Evolutionary conservation across 2,113 vertebrate species (phyloP).

Genomic region (Petrocephalus microphthalmus): DNA sequence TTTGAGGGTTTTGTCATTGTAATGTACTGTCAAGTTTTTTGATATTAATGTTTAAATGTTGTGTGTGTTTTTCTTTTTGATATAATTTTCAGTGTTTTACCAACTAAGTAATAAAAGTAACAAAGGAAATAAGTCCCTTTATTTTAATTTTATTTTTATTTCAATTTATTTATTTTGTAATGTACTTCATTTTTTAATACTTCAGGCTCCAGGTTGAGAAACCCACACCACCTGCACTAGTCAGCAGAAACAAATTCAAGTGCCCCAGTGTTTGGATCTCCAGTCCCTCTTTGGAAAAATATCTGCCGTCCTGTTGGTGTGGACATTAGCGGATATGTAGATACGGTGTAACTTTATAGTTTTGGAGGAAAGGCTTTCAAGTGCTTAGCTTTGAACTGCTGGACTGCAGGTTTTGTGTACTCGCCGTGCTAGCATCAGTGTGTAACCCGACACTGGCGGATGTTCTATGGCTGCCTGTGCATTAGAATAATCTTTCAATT

Average conservation of each 20-base stretch:
- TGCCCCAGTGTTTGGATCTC: not conserved
- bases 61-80: not conserved
- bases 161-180: not conserved
- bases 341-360: constrained; percentile 15
- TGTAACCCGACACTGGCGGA: constrained; percentile 10
- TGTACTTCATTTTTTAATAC: not conserved
- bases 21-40: not conserved
- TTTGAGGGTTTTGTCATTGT: not conserved
- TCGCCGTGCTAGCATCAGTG: not conserved
- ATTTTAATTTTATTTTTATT: too few relatives aligned
- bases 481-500: not conserved
- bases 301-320: not conserved
- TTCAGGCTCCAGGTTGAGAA: not conserved
- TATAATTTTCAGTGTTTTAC: not conserved
- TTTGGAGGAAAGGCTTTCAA: constrained; percentile 21
- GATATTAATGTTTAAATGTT: not conserved
- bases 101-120: too few relatives aligned
- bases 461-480: not conserved
- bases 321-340: constrained; percentile 19
- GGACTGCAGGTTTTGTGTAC: not conserved
- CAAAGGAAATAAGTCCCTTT: too few relatives aligned
- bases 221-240: not conserved
- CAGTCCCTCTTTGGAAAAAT: not conserved
- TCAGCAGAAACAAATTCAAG: not conserved
- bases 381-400: constrained; percentile 7